These are phyloP conservation scores for Dryoscopus gambensis DNA, from an alignment of 2,113 vertebrate species.

Conservation along the genomic window DNA sequence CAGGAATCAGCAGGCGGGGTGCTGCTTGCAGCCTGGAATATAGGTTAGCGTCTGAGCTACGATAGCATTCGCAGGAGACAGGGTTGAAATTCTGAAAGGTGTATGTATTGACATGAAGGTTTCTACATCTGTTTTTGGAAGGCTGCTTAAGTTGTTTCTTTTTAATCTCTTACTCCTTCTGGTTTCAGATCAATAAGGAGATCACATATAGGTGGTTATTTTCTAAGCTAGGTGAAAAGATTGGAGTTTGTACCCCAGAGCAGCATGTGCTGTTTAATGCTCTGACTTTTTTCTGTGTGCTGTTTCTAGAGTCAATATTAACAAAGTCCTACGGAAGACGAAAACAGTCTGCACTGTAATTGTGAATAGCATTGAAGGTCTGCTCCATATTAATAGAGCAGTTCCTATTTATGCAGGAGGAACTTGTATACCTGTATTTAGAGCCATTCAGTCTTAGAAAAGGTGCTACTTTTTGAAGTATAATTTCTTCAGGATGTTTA, in stretches of 20 bases:
- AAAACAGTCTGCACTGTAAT: not conserved
- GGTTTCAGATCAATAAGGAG: not conserved
- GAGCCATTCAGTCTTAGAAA: not conserved
- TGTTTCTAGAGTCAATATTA: not conserved
- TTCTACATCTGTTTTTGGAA: not conserved
- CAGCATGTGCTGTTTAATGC: not conserved
- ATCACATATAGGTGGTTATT: accelerated
- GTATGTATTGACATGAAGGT: not conserved
- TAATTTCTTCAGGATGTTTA: not conserved
- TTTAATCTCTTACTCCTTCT: not conserved
- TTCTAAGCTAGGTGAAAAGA: not conserved
- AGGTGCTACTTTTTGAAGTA: not conserved
- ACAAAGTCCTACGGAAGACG: not conserved
- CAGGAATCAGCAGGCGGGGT: not conserved
- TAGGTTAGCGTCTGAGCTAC: not conserved
- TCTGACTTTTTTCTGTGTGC: not conserved
- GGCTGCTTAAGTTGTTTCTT: not conserved
- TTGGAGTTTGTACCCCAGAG: not conserved
- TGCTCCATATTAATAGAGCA: not conserved
- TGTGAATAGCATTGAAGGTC: not conserved
- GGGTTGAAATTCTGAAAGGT: not conserved
- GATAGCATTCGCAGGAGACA: not conserved
- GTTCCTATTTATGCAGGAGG: not conserved
- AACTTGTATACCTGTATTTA: not conserved
- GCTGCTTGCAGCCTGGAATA: not conserved